A percentile compares a stretch with the other conserved stretches of the same genome.
phyloP scores from a whole-genome alignment of 2,888 invertebrate species.

The Drosophila formosana region DNA sequence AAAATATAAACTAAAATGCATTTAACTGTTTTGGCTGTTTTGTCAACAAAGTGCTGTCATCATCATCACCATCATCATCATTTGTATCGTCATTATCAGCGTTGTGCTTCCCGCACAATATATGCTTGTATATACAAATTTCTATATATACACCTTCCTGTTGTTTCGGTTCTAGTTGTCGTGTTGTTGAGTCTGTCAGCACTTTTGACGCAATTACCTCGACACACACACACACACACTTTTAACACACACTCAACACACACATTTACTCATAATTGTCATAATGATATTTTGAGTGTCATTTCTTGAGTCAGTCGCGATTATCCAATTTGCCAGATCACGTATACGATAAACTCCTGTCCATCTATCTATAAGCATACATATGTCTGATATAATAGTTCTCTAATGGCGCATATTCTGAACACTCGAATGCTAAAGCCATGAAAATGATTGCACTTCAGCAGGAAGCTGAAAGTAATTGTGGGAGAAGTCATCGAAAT shows the following conservation, averaged over 20 bases:
- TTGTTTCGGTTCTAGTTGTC: slow-evolving; percentile 32
- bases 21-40: slow-evolving; percentile 77
- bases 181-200: slow-evolving; percentile 67
- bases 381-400: not conserved
- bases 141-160: slow-evolving; percentile 35
- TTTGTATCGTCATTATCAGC: slow-evolving; percentile 18
- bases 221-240: slow-evolving; percentile 32
- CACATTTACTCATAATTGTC: slow-evolving; percentile 36
- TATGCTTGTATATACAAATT: not conserved
- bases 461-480: not conserved
- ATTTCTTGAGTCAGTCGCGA: slow-evolving; percentile 26
- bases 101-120: not conserved
- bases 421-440: not conserved
- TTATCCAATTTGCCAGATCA: slow-evolving; percentile 28
- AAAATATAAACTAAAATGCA: slow-evolving; percentile 83
- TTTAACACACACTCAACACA: not conserved
- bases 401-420: not conserved
- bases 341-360: slow-evolving; percentile 9
- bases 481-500: not conserved
- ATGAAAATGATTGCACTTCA: not conserved
- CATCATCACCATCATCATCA: slow-evolving; percentile 62
- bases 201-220: slow-evolving; percentile 73
- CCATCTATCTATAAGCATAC: not conserved
- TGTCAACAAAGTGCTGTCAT: slow-evolving; percentile 77
- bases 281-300: slow-evolving; percentile 51